Evolutionary conservation across 2,888 invertebrate species (phyloP).

Genomic region (Epinotia nisella): DNA sequence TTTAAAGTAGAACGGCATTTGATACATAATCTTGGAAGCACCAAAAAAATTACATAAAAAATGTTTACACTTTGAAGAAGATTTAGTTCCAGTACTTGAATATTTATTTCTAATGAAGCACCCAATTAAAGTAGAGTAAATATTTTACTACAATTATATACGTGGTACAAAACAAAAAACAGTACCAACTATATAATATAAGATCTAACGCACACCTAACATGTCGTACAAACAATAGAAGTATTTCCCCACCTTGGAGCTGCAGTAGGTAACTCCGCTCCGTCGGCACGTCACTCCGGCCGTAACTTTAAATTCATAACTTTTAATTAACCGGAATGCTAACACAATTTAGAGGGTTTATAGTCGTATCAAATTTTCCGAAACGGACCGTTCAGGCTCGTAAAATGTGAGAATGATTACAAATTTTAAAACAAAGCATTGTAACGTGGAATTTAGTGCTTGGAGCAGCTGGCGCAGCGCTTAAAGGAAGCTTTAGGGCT

Average conservation of each 20-base stretch:
- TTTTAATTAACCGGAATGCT: conserved; percentile 83
- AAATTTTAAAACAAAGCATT: conserved; percentile 83
- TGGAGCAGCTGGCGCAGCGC: conserved; percentile 74
- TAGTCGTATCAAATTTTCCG: conserved; percentile 83
- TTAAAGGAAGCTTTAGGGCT: conserved; percentile 79
- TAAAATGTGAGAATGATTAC: conserved; percentile 85
- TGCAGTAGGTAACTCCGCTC: conserved; percentile 59
- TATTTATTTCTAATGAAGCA: too few relatives aligned
- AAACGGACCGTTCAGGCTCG: conserved; percentile 82
- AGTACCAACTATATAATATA: conserved; percentile 50
- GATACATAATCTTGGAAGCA: too few relatives aligned
- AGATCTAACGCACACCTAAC: conserved; percentile 61
- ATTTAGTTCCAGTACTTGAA: too few relatives aligned
- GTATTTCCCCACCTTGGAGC: conserved; percentile 69
- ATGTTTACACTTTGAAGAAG: too few relatives aligned
- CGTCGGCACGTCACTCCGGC: conserved; percentile 72
- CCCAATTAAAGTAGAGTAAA: background rate
- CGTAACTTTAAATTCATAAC: conserved; percentile 82
- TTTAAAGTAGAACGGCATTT: too few relatives aligned
- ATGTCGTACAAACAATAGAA: conserved; percentile 65
- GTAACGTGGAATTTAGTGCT: conserved; percentile 81
- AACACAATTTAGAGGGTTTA: conserved; percentile 82
- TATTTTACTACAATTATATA: background rate
- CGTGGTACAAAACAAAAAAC: background rate
- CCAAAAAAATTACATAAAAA: too few relatives aligned